Evolutionary conservation across 2,113 vertebrate species (phyloP).

Genomic region (Zingel zingel): DNA sequence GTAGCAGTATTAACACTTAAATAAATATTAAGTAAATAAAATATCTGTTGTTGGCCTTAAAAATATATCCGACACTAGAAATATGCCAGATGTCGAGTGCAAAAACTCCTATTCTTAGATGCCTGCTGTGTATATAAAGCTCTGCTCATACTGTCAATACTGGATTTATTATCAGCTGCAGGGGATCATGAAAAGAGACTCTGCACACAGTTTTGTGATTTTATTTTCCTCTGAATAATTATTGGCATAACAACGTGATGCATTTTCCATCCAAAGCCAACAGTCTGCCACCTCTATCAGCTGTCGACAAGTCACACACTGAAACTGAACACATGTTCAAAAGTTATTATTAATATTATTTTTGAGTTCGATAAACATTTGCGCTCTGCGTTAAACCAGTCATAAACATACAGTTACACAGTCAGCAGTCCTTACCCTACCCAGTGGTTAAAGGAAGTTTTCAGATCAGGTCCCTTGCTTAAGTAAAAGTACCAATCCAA

Average conservation of each 20-base stretch:
- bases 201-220: background rate
- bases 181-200: background rate
- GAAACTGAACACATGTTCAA: background rate
- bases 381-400: background rate
- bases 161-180: conserved; percentile 11
- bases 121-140: background rate
- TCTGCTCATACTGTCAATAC: background rate
- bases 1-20: background rate
- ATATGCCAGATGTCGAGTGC: background rate
- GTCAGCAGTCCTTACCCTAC: too few relatives aligned
- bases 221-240: background rate
- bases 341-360: background rate
- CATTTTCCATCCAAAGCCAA: background rate
- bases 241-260: background rate
- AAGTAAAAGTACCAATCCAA: too few relatives aligned
- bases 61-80: background rate
- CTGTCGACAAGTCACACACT: background rate
- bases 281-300: background rate
- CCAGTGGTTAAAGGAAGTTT: too few relatives aligned
- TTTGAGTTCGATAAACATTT: background rate
- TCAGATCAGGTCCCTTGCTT: too few relatives aligned
- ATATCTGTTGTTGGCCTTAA: background rate
- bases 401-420: too few relatives aligned
- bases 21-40: background rate
- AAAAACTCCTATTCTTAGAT: background rate